Evolutionary conservation across 2,113 vertebrate species (phyloP), one percentile per base, ranked within the genome.

Genomic region (Gracilinanus agilis): DNA sequence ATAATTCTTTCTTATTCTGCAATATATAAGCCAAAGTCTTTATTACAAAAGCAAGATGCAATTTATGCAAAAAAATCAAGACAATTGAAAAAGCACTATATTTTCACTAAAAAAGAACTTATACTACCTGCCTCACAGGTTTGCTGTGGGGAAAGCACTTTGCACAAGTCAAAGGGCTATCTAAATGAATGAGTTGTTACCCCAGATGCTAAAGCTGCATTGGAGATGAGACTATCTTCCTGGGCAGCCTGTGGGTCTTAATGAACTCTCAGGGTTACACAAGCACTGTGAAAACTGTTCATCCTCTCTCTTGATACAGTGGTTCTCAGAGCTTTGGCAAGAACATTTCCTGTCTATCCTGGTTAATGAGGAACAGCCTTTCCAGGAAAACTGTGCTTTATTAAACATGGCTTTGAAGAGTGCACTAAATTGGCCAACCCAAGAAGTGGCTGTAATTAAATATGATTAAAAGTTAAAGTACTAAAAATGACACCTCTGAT

Each of bases 371-470:
- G 94, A 93, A 24, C 91, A 93, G 92, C 44, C 90, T 93, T 96
- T 97, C 95, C 97, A 95, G 96, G 97, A 98, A 98, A 92, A 89
- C 6, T 16, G 27, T 34, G 44, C 89, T 97, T 54, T 95, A 83
- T 90, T 67, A 93, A 95, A 96, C 40, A 58, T 94, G 95, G 88
- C 94, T 90, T 91, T 91, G 90, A 88, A 93, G 92, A 93, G 54
- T 53, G 10, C 90, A 83, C 67, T 49, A 83, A 96, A 93, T 92
- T 91, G 94, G 96, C 94, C 93, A 94, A 96, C 92, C 55, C 55
- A 83, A 93, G 93, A 95, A 92, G 12, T 5, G 61, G 75, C 49
- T 0, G n/a, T 88, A 94, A 95, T 89, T 90, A 95, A 96, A 92
- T 90, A 89, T 96, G 91, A 97, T 97, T 95, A 94, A 96, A 95